Conservation (phyloP, 2,797 vertebrate species). For the Megalops cyprinoides region DNA sequence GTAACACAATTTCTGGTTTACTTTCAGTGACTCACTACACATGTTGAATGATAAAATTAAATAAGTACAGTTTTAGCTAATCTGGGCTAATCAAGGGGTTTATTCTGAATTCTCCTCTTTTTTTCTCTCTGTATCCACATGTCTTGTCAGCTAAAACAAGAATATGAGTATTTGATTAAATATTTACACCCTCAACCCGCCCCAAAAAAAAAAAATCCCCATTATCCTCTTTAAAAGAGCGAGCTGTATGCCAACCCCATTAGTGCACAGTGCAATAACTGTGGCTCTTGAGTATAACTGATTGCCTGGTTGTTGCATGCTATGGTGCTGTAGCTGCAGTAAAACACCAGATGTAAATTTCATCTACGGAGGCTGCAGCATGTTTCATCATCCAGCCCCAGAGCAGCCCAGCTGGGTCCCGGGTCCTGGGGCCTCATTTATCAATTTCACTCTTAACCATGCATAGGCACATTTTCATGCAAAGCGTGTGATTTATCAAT, state of each 20-base stretch:
- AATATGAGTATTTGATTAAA: background rate
- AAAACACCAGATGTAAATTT: slow-evolving; percentile 16
- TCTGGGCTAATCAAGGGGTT: too few species aligned
- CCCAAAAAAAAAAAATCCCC: background rate
- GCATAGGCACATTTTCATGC: slow-evolving; percentile 12
- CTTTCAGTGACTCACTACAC: too few species aligned
- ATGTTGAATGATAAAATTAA: too few species aligned
- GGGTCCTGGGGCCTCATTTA: slow-evolving; percentile 10
- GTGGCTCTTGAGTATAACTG: background rate
- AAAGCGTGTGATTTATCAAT: slow-evolving; percentile 24
- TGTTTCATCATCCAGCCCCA: slow-evolving; percentile 9
- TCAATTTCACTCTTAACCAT: slow-evolving; percentile 16
- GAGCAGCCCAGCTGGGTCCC: slow-evolving; percentile 13
- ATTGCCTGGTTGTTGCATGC: background rate
- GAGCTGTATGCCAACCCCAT: background rate
- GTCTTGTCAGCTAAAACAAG: too few species aligned
- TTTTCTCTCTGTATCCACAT: too few species aligned
- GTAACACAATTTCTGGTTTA: too few species aligned
- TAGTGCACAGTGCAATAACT: background rate
- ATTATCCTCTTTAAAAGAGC: background rate
- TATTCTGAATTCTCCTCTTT: too few species aligned
- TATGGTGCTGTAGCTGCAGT: background rate
- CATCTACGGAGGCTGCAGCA: background rate
- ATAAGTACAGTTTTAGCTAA: too few species aligned
- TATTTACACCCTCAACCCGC: background rate